A percentile compares a stretch with the other conserved stretches of the same genome.
phyloP scores from a whole-genome alignment of 2,888 invertebrate species.

The Diplazon laetatorius region DNA sequence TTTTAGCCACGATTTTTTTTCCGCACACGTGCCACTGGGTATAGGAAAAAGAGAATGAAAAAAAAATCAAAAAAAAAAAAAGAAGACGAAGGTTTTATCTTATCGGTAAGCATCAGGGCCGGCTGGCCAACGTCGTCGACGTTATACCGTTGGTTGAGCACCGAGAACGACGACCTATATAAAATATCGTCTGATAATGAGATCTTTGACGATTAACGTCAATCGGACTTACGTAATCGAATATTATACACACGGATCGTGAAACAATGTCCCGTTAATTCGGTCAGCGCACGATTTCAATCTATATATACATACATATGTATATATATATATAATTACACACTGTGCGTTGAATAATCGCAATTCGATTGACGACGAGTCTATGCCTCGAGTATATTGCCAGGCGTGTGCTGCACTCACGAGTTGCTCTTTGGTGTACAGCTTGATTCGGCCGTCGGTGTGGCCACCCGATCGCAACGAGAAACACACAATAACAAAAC shows the following conservation, averaged over 20 bases:
- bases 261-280: slow-evolving; percentile 40
- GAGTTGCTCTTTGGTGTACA: slow-evolving; percentile 57
- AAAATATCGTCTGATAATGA: slow-evolving; percentile 63
- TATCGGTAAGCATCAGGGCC: slow-evolving; percentile 58
- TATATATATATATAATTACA: too few species aligned
- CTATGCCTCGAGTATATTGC: slow-evolving; percentile 58
- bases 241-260: slow-evolving; percentile 39
- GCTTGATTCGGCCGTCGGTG: slow-evolving; percentile 13
- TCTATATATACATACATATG: too few species aligned
- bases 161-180: slow-evolving; percentile 62
- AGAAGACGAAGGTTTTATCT: slow-evolving; percentile 50
- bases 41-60: slow-evolving; percentile 9
- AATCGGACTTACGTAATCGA: slow-evolving; percentile 56
- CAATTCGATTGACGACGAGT: slow-evolving; percentile 1
- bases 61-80: slow-evolving; percentile 11
- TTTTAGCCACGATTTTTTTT: slow-evolving; percentile 39
- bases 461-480: background rate
- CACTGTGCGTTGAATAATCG: slow-evolving; percentile 15
- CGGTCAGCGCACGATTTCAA: background rate
- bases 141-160: slow-evolving; percentile 18
- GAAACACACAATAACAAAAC: background rate
- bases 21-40: slow-evolving; percentile 58
- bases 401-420: slow-evolving; percentile 48
- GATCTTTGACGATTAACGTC: slow-evolving; percentile 58
- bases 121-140: slow-evolving; percentile 38